Evolutionary conservation across 1,140 invertebrate genomes (phyloP).

Genomic region (Oncopodura yosiiana): DNA sequence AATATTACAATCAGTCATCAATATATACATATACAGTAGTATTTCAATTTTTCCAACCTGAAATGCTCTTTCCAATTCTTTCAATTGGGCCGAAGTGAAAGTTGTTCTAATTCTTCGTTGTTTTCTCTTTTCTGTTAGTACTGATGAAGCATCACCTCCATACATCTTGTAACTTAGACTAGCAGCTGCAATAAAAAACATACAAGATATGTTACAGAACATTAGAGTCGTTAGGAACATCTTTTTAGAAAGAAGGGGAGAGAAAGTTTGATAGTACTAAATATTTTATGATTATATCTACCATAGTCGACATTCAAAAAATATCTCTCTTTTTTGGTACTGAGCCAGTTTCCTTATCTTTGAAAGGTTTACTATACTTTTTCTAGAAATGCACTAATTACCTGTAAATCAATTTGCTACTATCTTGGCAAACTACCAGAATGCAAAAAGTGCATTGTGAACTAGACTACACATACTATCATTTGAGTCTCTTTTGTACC

Average conservation of each 20-base stretch:
- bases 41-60: constrained; percentile 35
- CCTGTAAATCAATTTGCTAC: too few relatives aligned
- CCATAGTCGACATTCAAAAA: too few relatives aligned
- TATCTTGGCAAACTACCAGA: too few relatives aligned
- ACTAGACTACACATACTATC: too few relatives aligned
- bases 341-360: too few relatives aligned
- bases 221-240: constrained; percentile 28
- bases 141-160: constrained; percentile 56
- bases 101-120: constrained; percentile 89
- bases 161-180: constrained; percentile 80
- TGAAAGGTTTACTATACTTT: too few relatives aligned
- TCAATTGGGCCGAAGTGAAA: constrained; percentile 90
- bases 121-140: constrained; percentile 79
- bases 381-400: too few relatives aligned
- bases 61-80: constrained; percentile 92
- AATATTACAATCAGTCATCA: not conserved
- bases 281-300: too few relatives aligned
- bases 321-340: too few relatives aligned
- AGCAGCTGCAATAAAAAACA: constrained; percentile 46
- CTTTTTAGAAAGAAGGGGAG: constrained; percentile 17
- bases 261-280: not conserved
- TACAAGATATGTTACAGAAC: too few relatives aligned
- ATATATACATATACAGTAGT: not conserved
- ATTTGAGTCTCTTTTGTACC: too few relatives aligned
- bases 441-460: too few relatives aligned